Evolutionary conservation across 2,888 invertebrate genomes (phyloP), one percentile per base, ranked within the genome.

Genomic region (Notocelia uddmanniana): DNA sequence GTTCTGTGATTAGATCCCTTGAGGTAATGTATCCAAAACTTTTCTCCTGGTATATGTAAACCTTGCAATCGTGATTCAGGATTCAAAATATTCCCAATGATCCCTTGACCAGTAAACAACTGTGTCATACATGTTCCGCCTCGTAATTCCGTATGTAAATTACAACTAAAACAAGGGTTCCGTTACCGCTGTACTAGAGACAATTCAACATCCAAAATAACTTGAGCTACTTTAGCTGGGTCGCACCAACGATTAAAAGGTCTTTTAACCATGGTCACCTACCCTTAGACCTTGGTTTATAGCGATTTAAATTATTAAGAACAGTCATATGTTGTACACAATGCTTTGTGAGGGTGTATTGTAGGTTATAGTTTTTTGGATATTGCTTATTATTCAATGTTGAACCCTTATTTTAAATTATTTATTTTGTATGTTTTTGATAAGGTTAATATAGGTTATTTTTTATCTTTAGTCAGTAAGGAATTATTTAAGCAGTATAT

Each of bases 101-200:
- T 68, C 55, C 55, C 23, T 67, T 18, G 66, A 45, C 54, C 54
- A 82, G 84, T 89, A 89, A 90, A 88, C 89, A 86, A 82, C 85
- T 82, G 84, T 83, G 86, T 86, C 81, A 88, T 86, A 84, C 86
- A 85, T 85, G 90, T 89, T 87, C 85, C 85, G 84, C 85, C 86
- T 85, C 88, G 91, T 92, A 89, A 93, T 92, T 93, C 89, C 85
- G 86, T 90, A 93, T 93, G 92, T 92, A 93, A 93, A 93, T 93
- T 93, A 89, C 86, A 88, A 88, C 88, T 91, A 85, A 83, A 86
- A 84, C 86, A 90, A 89, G 89, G 86, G 89, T 89, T 89, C 82
- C 78, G 81, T 81, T 86, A 85, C 85, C 89, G 90, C 89, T 86
- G 85, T 83, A 45, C 45, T n/a, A 83, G 89, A 89, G 86, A 89